Percentiles rank a stretch among this genome's conserved stretches.
phyloP scores from a whole-genome alignment of 2,888 invertebrate genomes.

The Leptinotarsa haldemani region DNA sequence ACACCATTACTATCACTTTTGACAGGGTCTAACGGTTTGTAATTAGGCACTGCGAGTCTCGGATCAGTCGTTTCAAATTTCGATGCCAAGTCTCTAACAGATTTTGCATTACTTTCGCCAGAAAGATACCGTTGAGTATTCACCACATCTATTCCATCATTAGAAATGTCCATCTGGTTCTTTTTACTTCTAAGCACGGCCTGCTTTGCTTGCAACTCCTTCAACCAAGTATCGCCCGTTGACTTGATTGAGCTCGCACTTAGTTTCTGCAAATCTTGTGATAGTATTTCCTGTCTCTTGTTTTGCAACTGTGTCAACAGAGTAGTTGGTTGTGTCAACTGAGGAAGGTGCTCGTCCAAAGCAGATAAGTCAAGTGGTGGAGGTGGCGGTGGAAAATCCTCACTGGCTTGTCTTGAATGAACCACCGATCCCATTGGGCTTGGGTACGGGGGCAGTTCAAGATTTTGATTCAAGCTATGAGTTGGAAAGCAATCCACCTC shows the following conservation, averaged over 20 bases:
- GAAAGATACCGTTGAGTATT: constrained; percentile 52
- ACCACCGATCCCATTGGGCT: constrained; percentile 80
- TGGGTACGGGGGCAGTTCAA: constrained; percentile 84
- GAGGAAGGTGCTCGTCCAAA: constrained; percentile 69
- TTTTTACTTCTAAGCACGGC: constrained; percentile 71
- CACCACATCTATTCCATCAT: constrained; percentile 53
- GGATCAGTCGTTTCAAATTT: constrained; percentile 75
- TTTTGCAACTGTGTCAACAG: constrained; percentile 75
- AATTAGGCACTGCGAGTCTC: constrained; percentile 30
- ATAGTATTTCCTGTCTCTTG: constrained; percentile 72
- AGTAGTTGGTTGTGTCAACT: constrained; percentile 59
- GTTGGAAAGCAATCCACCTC: constrained; percentile 75
- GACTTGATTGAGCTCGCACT: constrained; percentile 50
- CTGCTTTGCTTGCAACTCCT: constrained; percentile 85
- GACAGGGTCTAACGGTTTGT: constrained; percentile 35
- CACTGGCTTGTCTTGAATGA: constrained; percentile 88
- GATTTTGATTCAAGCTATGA: constrained; percentile 63
- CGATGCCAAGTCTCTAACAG: constrained; percentile 84
- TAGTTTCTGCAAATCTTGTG: constrained; percentile 63
- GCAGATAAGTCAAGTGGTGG: constrained; percentile 79
- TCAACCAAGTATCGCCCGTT: constrained; percentile 76
- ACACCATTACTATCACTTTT: constrained; percentile 45
- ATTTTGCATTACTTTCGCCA: constrained; percentile 61
- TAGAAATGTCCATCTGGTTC: constrained; percentile 64
- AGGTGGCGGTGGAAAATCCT: constrained; percentile 92